These are phyloP conservation scores for Cynodonichthys magdalenae DNA, from an alignment of 2,797 vertebrate genomes.

Conservation along the genomic window DNA sequence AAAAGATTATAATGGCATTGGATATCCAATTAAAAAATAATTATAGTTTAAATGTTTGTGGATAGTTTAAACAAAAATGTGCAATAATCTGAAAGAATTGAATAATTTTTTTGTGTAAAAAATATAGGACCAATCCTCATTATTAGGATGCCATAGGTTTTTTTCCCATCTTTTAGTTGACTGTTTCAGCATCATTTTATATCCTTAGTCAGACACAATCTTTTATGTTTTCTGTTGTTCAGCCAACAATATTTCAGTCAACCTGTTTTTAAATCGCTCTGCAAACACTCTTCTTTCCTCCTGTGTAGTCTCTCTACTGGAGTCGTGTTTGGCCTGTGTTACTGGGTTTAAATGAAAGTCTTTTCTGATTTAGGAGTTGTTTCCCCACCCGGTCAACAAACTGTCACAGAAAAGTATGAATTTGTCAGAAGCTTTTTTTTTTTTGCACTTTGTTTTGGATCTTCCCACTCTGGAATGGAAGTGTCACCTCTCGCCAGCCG, in stretches of 20 bases:
- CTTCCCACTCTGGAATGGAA: slow-evolving; percentile 72
- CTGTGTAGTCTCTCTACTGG: slow-evolving; percentile 42
- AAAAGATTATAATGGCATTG: background rate
- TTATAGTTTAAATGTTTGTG: slow-evolving; percentile 3
- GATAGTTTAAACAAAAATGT: slow-evolving; percentile 3
- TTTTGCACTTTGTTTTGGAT: slow-evolving; percentile 73
- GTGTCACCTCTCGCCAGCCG: slow-evolving; percentile 75
- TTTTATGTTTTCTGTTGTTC: slow-evolving; percentile 35
- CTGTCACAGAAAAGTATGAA: slow-evolving; percentile 72
- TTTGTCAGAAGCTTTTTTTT: slow-evolving; percentile 69
- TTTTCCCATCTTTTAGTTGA: too few species aligned
- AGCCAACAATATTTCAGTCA: slow-evolving; percentile 54
- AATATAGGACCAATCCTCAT: too few species aligned
- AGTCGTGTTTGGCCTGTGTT: slow-evolving; percentile 49
- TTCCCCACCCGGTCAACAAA: slow-evolving; percentile 68
- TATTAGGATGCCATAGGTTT: too few species aligned
- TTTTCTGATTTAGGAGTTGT: slow-evolving; percentile 63
- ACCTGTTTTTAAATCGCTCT: slow-evolving; percentile 45
- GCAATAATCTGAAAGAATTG: too few species aligned
- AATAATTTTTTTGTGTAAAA: too few species aligned
- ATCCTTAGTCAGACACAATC: slow-evolving; percentile 27
- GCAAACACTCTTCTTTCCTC: slow-evolving; percentile 40
- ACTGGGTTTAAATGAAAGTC: slow-evolving; percentile 57
- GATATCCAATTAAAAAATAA: slow-evolving; percentile 14
- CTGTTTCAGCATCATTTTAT: background rate